A percentile compares a stretch with the other conserved stretches of the same genome.
phyloP scores from a whole-genome alignment of 2,888 invertebrate species.

The Pheosia tremula region DNA sequence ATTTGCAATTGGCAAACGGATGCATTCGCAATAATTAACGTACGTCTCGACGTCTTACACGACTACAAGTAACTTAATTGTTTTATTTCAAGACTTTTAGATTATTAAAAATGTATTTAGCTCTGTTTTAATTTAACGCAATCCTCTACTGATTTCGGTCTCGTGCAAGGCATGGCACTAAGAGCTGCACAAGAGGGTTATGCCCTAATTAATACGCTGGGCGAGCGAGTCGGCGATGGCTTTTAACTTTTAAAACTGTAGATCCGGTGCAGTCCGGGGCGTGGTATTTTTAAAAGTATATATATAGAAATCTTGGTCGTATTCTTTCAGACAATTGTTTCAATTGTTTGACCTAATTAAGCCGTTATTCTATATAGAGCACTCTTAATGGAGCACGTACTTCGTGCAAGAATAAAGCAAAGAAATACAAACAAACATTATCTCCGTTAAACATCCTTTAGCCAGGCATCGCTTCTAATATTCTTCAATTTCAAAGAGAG shows the following conservation, averaged over 20 bases:
- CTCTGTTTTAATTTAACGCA: background rate
- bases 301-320: background rate
- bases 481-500: background rate
- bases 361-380: too few species aligned
- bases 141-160: background rate
- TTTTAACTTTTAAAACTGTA: slow-evolving; percentile 1
- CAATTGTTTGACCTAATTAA: too few species aligned
- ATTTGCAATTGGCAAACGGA: slow-evolving; percentile 37
- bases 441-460: too few species aligned
- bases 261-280: background rate
- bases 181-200: background rate
- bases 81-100: slow-evolving; percentile 11
- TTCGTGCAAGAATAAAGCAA: too few species aligned
- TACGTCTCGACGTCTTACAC: slow-evolving; percentile 18
- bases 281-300: background rate
- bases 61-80: slow-evolving; percentile 16
- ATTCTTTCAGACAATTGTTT: background rate
- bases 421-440: too few species aligned
- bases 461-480: background rate
- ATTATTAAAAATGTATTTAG: background rate
- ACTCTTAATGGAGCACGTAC: too few species aligned
- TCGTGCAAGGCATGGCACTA: background rate
- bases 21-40: slow-evolving; percentile 34
- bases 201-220: slow-evolving; percentile 2
- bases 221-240: background rate